These are phyloP conservation scores for Drosophila persimilis DNA, from an alignment of 1,140 invertebrate species.

Conservation along the genomic window DNA sequence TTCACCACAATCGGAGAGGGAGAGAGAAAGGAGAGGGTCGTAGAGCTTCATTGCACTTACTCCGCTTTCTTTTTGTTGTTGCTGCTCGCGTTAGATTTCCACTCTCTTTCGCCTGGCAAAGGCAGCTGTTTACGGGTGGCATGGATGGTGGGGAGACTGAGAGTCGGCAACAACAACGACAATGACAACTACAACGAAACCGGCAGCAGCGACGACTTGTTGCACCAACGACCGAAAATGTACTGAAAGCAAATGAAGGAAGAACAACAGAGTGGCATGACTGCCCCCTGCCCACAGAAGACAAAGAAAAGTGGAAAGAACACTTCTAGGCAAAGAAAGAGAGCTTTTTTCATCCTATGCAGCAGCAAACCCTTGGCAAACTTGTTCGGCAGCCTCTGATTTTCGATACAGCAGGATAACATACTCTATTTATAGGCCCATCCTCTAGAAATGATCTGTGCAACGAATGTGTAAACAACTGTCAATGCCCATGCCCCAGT, in stretches of 20 bases:
- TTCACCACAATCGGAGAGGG: background rate
- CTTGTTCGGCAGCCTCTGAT: slow-evolving; percentile 3
- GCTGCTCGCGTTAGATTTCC: slow-evolving; percentile 28
- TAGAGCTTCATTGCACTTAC: slow-evolving; percentile 48
- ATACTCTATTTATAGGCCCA: slow-evolving; percentile 17
- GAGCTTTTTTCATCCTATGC: background rate
- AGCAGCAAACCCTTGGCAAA: background rate
- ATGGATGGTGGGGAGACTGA: no score
- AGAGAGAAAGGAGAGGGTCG: background rate
- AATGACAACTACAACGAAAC: slow-evolving; percentile 13
- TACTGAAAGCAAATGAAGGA: slow-evolving; percentile 70
- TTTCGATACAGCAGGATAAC: slow-evolving; percentile 9
- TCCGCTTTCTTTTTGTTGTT: slow-evolving; percentile 63
- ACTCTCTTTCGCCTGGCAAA: slow-evolving; percentile 31
- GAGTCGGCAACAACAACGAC: no score
- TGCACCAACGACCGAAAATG: slow-evolving; percentile 62
- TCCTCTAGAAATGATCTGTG: no score
- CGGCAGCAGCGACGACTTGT: slow-evolving; percentile 58
- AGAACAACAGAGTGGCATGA: slow-evolving; percentile 48
- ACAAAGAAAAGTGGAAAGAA: slow-evolving; percentile 12
- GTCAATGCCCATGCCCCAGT: no score
- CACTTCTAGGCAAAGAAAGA: slow-evolving; percentile 22
- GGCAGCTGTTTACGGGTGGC: slow-evolving; percentile 8
- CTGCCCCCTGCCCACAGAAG: slow-evolving; percentile 3
- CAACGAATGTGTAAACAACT: background rate